Conservation (phyloP, 53 echinoderm and acorn worm genomes). For the Holothuria scabra region DNA sequence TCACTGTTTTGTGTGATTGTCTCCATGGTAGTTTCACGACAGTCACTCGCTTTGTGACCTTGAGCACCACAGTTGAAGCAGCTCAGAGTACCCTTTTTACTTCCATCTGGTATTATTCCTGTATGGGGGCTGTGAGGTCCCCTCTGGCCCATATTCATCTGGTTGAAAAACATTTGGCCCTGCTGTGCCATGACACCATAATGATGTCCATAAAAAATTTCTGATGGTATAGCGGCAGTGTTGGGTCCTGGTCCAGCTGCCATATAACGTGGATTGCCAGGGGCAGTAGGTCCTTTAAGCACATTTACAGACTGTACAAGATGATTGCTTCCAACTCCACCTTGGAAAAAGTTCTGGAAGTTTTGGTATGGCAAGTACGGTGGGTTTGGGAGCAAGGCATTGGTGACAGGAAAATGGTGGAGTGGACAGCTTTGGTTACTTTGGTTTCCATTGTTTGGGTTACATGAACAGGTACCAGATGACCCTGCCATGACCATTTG, state of each 20-base stretch:
- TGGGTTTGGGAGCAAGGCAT: slow-evolving; percentile 48
- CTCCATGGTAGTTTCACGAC: slow-evolving; percentile 83
- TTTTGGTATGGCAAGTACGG: slow-evolving; percentile 57
- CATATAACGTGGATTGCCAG: slow-evolving; percentile 3
- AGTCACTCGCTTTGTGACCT: slow-evolving; percentile 80
- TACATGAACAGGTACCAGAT: background rate
- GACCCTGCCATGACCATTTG: slow-evolving; percentile 11
- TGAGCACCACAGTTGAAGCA: slow-evolving; percentile 92
- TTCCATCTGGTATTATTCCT: background rate
- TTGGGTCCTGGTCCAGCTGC: background rate
- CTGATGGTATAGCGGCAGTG: slow-evolving; percentile 27
- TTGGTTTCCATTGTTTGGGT: slow-evolving; percentile 21
- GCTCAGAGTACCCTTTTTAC: slow-evolving; percentile 71
- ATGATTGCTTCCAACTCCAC: slow-evolving; percentile 53
- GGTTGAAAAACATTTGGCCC: slow-evolving; percentile 48
- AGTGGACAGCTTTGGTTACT: slow-evolving; percentile 37
- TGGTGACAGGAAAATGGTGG: slow-evolving; percentile 61
- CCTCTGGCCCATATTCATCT: slow-evolving; percentile 63
- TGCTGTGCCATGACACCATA: slow-evolving; percentile 4
- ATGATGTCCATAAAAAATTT: slow-evolving; percentile 43
- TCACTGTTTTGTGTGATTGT: slow-evolving; percentile 85
- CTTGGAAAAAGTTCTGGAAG: slow-evolving; percentile 77
- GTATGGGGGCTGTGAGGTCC: slow-evolving; percentile 51
- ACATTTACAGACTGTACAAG: slow-evolving; percentile 66
- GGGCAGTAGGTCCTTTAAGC: slow-evolving; percentile 52